Evolutionary conservation across 2,888 invertebrate species (phyloP), one percentile per base, ranked within the genome.

Genomic region (Plagodis dolabraria): DNA sequence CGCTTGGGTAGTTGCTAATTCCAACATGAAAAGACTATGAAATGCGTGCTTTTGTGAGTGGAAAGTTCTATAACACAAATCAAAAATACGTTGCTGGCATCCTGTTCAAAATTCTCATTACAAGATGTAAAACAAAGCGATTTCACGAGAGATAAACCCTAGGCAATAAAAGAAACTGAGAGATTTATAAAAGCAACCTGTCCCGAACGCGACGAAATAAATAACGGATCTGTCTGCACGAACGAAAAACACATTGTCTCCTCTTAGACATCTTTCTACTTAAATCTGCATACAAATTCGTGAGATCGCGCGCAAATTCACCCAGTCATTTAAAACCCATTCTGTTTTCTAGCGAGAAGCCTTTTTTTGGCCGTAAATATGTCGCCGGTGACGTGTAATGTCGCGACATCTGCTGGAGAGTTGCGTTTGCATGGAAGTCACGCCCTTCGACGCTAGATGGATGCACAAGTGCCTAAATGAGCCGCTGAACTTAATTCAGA

Each of bases 201-300:
- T 74, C 73, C 69, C 66, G 71, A 76, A 71, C 71, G 73, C 72
- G 74, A 67, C 77, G 78, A 81, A 60, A 85, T 83, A 86, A 86
- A 86, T 85, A 85, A 81, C 79, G 71, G 75, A 83, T 82, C 77
- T 76, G 80, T 83, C 80, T 83, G 83, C 83, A 84, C 83, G 84
- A 85, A 71, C 81, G 82, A 79, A 83, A 86, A 86, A 86, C 83
- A 85, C 81, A 83, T 82, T 85, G 82, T 81, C 77, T 79, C 77
- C 75, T 75, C 74, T 75, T 79, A 85, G 82, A 86, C 84, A 82
- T 85, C 85, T 85, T 83, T 85, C 86, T 86, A 79, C 85, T 82
- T 87, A 85, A 87, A 87, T 88, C 87, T 87, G 83, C 86, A 87
- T 87, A 87, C 86, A 88, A 86, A 88, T 87, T 89, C 86, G 87